These are phyloP conservation scores for Brassicogethes aeneus DNA, from an alignment of 2,888 invertebrate genomes.

Conservation along the genomic window DNA sequence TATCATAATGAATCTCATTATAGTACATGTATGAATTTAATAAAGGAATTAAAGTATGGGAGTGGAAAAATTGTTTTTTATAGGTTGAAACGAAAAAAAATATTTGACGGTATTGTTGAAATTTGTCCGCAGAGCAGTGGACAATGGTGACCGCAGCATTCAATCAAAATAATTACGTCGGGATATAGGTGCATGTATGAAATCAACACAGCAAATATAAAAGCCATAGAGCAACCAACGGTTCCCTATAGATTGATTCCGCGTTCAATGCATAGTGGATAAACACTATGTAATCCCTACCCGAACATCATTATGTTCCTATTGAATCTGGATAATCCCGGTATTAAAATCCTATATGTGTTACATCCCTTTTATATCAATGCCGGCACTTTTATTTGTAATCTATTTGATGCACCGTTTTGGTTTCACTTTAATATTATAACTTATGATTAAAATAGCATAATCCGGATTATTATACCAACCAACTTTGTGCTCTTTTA, in stretches of 20 bases:
- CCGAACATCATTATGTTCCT: not conserved
- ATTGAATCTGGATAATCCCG: not conserved
- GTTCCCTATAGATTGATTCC: not conserved
- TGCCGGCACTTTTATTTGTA: not conserved
- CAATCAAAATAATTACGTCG: not conserved
- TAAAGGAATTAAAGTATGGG: too few species aligned
- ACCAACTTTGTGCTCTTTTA: too few species aligned
- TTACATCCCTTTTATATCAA: not conserved
- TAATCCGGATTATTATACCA: not conserved
- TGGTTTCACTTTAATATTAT: conserved; percentile 1
- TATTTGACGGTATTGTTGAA: not conserved
- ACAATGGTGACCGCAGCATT: not conserved
- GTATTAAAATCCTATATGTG: conserved; percentile 1
- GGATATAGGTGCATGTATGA: not conserved
- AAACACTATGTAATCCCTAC: not conserved
- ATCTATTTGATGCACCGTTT: not conserved
- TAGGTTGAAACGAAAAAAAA: not conserved
- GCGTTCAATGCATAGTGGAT: not conserved
- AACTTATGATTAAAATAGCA: not conserved
- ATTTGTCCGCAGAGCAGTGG: too few species aligned
- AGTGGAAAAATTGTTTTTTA: not conserved
- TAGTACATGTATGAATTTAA: too few species aligned
- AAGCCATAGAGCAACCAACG: not conserved
- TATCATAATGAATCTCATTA: too few species aligned
- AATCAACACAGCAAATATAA: not conserved